Evolutionary conservation across 2,797 vertebrate species (phyloP).

Genomic region (Crax fasciolata): DNA sequence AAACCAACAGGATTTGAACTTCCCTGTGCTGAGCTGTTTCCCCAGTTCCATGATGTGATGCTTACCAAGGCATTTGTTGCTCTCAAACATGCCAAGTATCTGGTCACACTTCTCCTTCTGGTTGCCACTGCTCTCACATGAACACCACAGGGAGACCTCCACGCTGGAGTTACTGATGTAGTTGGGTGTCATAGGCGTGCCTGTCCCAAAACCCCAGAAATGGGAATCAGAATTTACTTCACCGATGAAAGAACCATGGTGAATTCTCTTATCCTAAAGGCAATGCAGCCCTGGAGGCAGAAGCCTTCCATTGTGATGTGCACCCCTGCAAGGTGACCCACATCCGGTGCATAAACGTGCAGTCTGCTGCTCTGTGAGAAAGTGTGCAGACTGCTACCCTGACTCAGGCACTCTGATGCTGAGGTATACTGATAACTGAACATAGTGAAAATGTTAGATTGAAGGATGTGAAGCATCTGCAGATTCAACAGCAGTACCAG

Average conservation of each 20-base stretch:
- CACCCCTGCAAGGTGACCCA: not conserved
- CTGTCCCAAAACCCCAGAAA: conserved; percentile 79
- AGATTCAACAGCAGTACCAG: not conserved
- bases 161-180: conserved; percentile 91
- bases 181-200: conserved; percentile 96
- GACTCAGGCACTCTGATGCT: not conserved
- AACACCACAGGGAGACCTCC: conserved; percentile 92
- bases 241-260: not conserved
- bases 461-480: not conserved
- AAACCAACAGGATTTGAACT: not conserved
- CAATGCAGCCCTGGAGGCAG: not conserved
- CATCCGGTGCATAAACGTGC: not conserved
- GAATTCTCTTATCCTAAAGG: not conserved
- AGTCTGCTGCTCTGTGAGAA: not conserved
- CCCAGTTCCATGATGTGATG: not conserved
- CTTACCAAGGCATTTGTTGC: conserved; percentile 94
- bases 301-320: not conserved
- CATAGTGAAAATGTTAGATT: not conserved
- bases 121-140: conserved; percentile 94
- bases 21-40: not conserved
- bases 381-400: not conserved
- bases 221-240: conserved; percentile 2
- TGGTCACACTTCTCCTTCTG: conserved; percentile 92
- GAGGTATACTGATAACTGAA: not conserved
- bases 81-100: conserved; percentile 90